Percentiles rank a stretch among this genome's conserved stretches.
Evolutionary conservation across 2,797 vertebrate genomes (phyloP).

Genomic region (Lacerta viridis): DNA sequence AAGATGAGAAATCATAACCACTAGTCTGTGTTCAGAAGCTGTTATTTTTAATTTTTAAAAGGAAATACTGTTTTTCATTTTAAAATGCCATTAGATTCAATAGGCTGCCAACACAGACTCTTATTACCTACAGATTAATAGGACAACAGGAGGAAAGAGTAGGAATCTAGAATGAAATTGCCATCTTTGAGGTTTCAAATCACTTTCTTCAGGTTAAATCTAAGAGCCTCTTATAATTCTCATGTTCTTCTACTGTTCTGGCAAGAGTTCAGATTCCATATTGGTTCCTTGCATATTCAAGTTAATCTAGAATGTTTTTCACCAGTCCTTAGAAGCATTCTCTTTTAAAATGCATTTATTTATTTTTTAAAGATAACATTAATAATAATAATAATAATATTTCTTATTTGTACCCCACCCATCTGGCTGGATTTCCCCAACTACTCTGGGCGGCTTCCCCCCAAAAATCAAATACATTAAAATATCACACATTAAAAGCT

Average conservation of each 20-base stretch:
- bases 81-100: constrained; percentile 41
- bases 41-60: constrained; percentile 42
- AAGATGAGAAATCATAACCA: constrained; percentile 50
- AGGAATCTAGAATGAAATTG: not conserved
- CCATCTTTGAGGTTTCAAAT: not conserved
- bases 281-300: no score
- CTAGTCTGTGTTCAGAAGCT: constrained; percentile 30
- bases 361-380: not conserved
- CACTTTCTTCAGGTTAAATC: not conserved
- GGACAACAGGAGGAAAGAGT: constrained; percentile 45
- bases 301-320: no score
- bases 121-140: constrained; percentile 57
- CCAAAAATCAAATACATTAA: no score
- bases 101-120: constrained; percentile 50
- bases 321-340: no score
- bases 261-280: no score
- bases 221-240: not conserved
- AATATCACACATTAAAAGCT: no score
- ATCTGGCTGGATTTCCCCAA: no score
- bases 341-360: no score
- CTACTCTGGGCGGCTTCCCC: no score
- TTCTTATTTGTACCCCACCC: no score
- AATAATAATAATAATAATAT: no score
- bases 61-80: constrained; percentile 32
- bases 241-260: no score